phyloP scores from a whole-genome alignment of 92 coral and sea anemone genomes.

The Anthopleura xanthogrammica region DNA sequence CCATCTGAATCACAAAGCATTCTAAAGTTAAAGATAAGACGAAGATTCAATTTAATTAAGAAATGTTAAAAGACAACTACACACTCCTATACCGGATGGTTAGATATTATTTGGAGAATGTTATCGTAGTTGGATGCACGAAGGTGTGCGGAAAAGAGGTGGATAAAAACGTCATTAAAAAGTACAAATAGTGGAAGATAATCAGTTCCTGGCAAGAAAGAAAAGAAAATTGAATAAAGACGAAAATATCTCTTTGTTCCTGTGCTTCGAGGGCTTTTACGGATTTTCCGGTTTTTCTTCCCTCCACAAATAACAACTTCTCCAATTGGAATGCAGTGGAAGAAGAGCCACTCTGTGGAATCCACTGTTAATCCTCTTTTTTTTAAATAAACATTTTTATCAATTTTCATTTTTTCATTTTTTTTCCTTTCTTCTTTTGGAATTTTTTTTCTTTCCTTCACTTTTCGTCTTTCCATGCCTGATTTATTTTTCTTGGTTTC shows the following conservation, averaged over 20 bases:
- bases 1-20: background rate
- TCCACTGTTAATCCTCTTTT: too few species aligned
- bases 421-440: too few species aligned
- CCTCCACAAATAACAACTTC: background rate
- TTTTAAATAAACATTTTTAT: too few species aligned
- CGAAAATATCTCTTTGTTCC: background rate
- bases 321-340: too few species aligned
- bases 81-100: background rate
- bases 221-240: background rate
- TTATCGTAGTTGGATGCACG: too few species aligned
- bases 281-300: background rate
- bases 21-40: background rate
- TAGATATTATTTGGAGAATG: background rate
- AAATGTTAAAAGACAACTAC: background rate
- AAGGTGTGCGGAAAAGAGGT: background rate
- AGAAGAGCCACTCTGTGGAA: too few species aligned
- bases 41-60: background rate
- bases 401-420: too few species aligned
- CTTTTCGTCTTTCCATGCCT: too few species aligned
- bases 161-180: background rate
- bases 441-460: too few species aligned
- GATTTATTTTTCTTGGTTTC: too few species aligned
- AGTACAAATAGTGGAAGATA: background rate
- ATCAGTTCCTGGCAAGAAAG: background rate
- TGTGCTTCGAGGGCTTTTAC: too few species aligned